Base-by-base conservation (phyloP, 2,113 vertebrate genomes). In the Eira barbara region DNA sequence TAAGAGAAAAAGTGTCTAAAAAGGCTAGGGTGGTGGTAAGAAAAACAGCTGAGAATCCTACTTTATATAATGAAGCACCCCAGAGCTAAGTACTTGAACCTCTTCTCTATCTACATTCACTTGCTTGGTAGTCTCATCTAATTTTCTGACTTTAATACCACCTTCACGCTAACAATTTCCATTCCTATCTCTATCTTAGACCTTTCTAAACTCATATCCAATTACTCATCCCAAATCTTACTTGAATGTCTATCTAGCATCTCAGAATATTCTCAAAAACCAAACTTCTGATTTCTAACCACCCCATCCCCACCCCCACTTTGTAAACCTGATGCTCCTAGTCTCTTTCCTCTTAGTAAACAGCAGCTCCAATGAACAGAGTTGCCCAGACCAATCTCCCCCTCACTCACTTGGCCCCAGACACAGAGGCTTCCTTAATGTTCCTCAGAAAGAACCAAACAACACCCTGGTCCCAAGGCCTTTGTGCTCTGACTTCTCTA, bases 211-310 rank as follows among this genome's bases (percentile, higher is more conserved):
- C 29, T 93, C 36, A 91, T 17, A 84, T 39, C 31, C 27, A 88
- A 7, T 8, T 18, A 25, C 20, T 31, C 15, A 91, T 7, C 61
- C 34, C 47, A 95, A 91, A 76, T 89, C 73, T 79, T 71, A 95
- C 34, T 45, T 88, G 67, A 95, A 95, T 67, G 59, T 47, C 45
- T 49, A 49, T 34, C 45, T 23, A 49, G 73, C 27, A 76, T 81
- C 82, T 89, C 73, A 59, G 39, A 74, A 76, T 76, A 80, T 17
- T 89, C 31, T 57, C 61, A 84, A 95, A 95, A 96, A 83, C 21
- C 17, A 79, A 91, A 88, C 36, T 91, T 71, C n/a, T 83, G 27
- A 91, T 73, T 87, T 89, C 73, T 84, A 79, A 31, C 31, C 31
- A 73, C 39, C 12, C 20, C 4, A 25, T 8, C 8, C 42, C 17